Base-by-base conservation (phyloP, 2,797 vertebrate genomes). In the Enteromius afrohamiltoni region DNA sequence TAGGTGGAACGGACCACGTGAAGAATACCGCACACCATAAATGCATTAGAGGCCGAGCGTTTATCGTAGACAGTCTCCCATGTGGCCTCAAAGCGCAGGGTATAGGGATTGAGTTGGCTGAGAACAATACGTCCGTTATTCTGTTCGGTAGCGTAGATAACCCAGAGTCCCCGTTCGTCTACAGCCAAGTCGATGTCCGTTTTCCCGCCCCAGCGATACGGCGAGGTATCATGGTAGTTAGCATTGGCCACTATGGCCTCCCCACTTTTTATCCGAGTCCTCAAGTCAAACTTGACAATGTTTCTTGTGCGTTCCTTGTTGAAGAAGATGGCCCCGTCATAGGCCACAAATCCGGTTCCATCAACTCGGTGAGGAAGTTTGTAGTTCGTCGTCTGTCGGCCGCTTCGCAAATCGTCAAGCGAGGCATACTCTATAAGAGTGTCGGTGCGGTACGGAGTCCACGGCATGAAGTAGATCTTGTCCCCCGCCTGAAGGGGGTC, bases 391-490 rank as follows among this genome's bases (percentile, higher is more conserved):
- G 96, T 98, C 91, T 97, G 98, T 67, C 97, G 96, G 29, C 95
- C 95, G 0, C 93, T 97, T 89, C 96, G 96, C 91, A 99, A 97
- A 90, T 99, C 98, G 89, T 98, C 97, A 83, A 98, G 90, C 3
- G 98, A 99, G 86, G 97, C 95, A 3, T 96, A 99, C 87, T 99
- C 98, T 77, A 98, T 97, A 86, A 99, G 95, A 13, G 95, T 98
- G 93, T 99, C 98, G 0, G 98, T 99, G 90, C 98, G 98, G 88
- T 99, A 99, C 0, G 98, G 98, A 34, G 98, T 99, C 98, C 98
- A 99, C 11, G 98, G 98, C 98, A 99, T 99, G 93, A 98, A 98
- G 95, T 98, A 99, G 90, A 99, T 97, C 93, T 99, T 99, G 94
- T 99, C 98, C 80, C 96, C 97, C 34, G 98, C 97, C 92, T 99